Conservation (phyloP, 2,113 vertebrate species). For the Montifringilla adamsi region DNA sequence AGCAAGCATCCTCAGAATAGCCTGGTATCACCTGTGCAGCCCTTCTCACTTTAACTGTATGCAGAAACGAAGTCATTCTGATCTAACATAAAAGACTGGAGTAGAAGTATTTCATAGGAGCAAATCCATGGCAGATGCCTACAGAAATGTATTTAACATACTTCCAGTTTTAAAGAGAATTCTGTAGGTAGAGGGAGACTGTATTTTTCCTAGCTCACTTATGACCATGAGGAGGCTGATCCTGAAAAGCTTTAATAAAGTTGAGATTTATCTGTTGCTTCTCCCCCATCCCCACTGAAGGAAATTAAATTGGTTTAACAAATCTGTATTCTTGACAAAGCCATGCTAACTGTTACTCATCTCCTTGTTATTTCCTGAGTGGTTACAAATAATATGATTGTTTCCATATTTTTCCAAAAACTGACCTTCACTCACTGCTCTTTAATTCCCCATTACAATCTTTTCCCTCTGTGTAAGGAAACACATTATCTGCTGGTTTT, state of each 20-base stretch:
- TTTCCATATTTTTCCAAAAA: slow-evolving; percentile 58
- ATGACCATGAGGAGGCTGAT: background rate
- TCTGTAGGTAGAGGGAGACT: background rate
- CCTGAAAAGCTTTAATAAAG: slow-evolving; percentile 48
- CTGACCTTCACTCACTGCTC: slow-evolving; percentile 45
- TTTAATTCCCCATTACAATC: slow-evolving; percentile 15
- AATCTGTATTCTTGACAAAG: slow-evolving; percentile 62
- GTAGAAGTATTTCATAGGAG: background rate
- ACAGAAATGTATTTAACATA: background rate
- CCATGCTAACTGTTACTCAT: slow-evolving; percentile 58
- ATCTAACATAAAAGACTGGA: background rate
- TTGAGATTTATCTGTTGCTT: slow-evolving; percentile 40
- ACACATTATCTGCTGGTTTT: background rate
- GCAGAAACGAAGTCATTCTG: background rate
- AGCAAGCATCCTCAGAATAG: background rate
- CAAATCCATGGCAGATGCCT: slow-evolving; percentile 21
- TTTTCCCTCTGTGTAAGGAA: slow-evolving; percentile 2
- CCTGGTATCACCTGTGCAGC: background rate
- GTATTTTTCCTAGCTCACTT: background rate
- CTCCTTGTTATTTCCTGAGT: slow-evolving; percentile 67
- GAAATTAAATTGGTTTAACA: slow-evolving; percentile 65
- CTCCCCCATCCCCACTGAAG: slow-evolving; percentile 26
- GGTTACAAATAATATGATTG: slow-evolving; percentile 63
- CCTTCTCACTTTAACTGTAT: background rate
- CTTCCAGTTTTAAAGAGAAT: background rate